A percentile compares a stretch with the other conserved stretches of the same genome.
phyloP scores from a whole-genome alignment of 2,888 invertebrate genomes.

The Lamellibrachia columna region DNA sequence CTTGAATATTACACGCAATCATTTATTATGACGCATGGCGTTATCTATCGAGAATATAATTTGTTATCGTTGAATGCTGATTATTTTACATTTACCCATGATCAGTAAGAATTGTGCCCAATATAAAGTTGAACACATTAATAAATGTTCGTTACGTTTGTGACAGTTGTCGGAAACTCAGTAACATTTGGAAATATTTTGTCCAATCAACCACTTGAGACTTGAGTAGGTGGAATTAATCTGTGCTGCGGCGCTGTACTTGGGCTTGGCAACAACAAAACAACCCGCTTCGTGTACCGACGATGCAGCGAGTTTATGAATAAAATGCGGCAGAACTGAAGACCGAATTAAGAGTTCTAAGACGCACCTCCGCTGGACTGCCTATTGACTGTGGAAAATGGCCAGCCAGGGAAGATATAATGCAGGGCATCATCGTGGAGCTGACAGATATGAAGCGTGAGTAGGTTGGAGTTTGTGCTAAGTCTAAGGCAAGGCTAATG shows the following conservation, averaged over 20 bases:
- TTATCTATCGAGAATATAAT: not conserved
- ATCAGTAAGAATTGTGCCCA: not conserved
- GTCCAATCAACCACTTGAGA: not conserved
- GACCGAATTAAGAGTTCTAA: not conserved
- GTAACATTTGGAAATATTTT: not conserved
- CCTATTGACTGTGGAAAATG: not conserved
- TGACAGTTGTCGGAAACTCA: not conserved
- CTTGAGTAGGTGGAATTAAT: not conserved
- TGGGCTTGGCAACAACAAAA: slow-evolving; percentile 12
- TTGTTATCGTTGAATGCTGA: not conserved
- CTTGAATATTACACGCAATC: not conserved
- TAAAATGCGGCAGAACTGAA: not conserved
- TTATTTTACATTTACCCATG: not conserved
- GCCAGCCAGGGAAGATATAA: not conserved
- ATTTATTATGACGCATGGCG: not conserved
- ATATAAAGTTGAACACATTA: not conserved
- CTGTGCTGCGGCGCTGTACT: not conserved
- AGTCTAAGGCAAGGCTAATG: too few species aligned
- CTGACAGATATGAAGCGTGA: not conserved
- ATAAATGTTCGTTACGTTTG: not conserved
- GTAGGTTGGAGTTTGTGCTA: not conserved
- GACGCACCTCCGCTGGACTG: not conserved
- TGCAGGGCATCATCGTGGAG: not conserved
- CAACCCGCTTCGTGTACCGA: not conserved
- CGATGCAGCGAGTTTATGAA: not conserved